Evolutionary conservation across 2,113 vertebrate genomes (phyloP).

Genomic region (Rhea americana): DNA sequence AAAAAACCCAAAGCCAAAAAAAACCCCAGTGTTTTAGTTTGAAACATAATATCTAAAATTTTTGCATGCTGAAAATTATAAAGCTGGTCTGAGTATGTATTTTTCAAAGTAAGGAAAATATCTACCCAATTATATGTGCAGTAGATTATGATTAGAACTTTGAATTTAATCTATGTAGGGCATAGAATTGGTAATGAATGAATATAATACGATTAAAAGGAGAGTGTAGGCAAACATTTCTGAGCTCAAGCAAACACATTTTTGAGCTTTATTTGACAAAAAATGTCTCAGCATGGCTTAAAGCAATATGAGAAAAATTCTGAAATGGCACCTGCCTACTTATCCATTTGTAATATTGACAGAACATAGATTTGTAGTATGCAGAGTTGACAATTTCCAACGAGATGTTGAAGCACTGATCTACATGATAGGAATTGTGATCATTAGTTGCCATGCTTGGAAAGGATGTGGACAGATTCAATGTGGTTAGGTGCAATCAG

Average conservation of each 20-base stretch:
- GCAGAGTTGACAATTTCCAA: conserved; percentile 69
- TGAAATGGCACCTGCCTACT: conserved; percentile 53
- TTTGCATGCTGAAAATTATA: neutral
- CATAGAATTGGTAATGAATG: neutral
- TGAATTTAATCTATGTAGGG: neutral
- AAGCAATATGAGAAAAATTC: neutral
- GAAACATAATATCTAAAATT: neutral
- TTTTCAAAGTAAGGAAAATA: neutral
- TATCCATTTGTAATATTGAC: conserved; percentile 63
- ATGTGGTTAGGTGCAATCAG: conserved; percentile 65
- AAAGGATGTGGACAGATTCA: conserved; percentile 63
- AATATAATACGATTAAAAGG: neutral
- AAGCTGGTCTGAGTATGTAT: neutral
- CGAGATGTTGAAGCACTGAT: conserved; percentile 43
- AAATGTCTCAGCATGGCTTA: neutral
- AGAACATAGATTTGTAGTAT: conserved; percentile 58
- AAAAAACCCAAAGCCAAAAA: too few relatives aligned
- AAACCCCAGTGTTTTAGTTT: neutral
- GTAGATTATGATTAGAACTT: neutral
- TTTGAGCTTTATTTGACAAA: conserved; percentile 6
- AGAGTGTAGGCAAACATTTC: neutral
- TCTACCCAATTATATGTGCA: neutral
- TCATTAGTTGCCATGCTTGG: conserved; percentile 54
- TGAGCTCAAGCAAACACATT: neutral
- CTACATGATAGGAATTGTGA: conserved; percentile 56